Evolutionary conservation across 2,888 invertebrate species (phyloP), one percentile per base, ranked within the genome.

Genomic region (Ennomos fuscantarius): DNA sequence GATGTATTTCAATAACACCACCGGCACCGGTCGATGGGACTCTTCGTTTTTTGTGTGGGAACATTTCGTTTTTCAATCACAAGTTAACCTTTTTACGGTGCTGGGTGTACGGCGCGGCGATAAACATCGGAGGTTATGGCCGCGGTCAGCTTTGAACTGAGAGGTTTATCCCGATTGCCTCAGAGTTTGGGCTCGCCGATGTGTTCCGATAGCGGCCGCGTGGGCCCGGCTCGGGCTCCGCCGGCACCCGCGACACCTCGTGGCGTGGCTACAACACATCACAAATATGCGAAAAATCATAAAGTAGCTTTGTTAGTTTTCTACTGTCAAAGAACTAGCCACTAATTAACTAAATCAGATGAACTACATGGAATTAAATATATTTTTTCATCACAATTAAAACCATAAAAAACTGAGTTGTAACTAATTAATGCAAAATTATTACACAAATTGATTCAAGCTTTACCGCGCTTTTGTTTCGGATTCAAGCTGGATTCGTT

Each of bases 61-160:
- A 85, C 82, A 74, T 80, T 81, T 78, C 78, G 82, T 87, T 87
- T 83, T 87, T 88, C 88, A 88, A 87, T 89, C 87, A 84, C 79
- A 75, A 76, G 78, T 69, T 76, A 78, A 82, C 78, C 82, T 84
- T 86, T 87, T 86, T 85, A 85, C 83, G 78, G 79, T 72, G 79
- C 71, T 72, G 73, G 78, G 79, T 78, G 79, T 74, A 78, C 76
- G 75, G 70, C 74, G 72, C 62, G 72, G 79, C 79, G 86, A 91
- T 92, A 92, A 92, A 91, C 85, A 86, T 83, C 74, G 81, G 69
- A 89, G 77, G 80, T 89, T 91, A 92, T 79, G 86, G 83, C 76
- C 76, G 86, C 91, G 91, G 91, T 61, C 74, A 69, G 79, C 88
- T 89, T 89, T 89, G 87, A 89, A 73, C 74, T 69, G 74, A 70